phyloP scores from a whole-genome alignment of 1,140 invertebrate genomes.

The Zaprionus davidi region DNA sequence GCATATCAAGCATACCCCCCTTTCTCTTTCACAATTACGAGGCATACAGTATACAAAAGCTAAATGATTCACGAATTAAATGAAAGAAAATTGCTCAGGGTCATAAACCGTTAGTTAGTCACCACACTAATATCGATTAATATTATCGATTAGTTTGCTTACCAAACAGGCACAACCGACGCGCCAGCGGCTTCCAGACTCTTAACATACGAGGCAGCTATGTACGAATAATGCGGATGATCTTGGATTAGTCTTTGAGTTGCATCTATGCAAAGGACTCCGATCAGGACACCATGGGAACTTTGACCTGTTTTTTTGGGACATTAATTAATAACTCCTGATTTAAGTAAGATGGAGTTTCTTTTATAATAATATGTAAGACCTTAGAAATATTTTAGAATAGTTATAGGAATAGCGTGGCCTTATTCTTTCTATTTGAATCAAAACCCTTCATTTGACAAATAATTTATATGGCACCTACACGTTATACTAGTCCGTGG shows the following conservation, averaged over 20 bases:
- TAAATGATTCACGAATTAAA: neutral
- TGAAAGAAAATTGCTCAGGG: neutral
- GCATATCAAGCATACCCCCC: too few relatives aligned
- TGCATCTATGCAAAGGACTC: conserved; percentile 88
- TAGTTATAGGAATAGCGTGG: too few relatives aligned
- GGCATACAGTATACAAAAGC: too few relatives aligned
- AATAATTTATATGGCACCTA: too few relatives aligned
- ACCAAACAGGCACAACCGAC: conserved; percentile 93
- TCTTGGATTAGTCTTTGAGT: conserved; percentile 72
- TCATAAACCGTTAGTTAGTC: neutral
- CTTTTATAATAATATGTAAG: too few relatives aligned
- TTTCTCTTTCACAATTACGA: too few relatives aligned
- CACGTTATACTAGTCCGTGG: too few relatives aligned
- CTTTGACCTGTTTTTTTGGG: neutral
- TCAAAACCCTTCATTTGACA: too few relatives aligned
- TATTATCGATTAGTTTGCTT: conserved; percentile 59
- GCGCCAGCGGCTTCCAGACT: conserved; percentile 93
- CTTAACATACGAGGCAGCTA: conserved; percentile 94
- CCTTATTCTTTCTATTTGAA: too few relatives aligned
- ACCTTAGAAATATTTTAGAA: too few relatives aligned
- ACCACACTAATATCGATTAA: neutral
- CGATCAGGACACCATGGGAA: conserved; percentile 85
- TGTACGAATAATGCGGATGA: conserved; percentile 87
- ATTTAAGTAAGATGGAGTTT: too few relatives aligned
- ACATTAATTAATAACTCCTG: too few relatives aligned